These are phyloP conservation scores for Mercenaria mercenaria DNA, from an alignment of 1,140 invertebrate species.

Conservation along the genomic window DNA sequence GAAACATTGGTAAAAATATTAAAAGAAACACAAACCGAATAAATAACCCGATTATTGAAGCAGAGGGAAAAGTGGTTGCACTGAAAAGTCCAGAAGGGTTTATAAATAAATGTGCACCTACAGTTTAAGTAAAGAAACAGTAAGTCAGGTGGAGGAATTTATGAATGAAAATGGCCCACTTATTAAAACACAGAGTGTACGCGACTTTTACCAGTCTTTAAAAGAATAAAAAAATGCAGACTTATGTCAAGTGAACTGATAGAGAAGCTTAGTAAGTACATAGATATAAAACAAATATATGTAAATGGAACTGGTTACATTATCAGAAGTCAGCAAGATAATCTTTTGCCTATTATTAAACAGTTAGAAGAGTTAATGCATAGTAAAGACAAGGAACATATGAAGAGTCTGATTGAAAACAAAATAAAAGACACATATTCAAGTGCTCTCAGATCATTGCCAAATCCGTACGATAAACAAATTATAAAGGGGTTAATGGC, in stretches of 20 bases:
- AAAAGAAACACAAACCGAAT: not conserved
- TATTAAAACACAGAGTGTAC: not conserved
- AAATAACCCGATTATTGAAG: not conserved
- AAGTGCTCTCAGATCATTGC: not conserved
- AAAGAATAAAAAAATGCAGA: not conserved
- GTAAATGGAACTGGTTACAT: not conserved
- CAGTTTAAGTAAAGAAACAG: not conserved
- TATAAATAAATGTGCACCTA: too few species aligned
- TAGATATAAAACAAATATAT: not conserved
- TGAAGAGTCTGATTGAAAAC: not conserved
- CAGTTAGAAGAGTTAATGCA: not conserved
- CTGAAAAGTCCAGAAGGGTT: not conserved
- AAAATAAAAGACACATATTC: not conserved
- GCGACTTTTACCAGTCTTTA: not conserved
- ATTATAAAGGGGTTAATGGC: not conserved
- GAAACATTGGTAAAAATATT: not conserved
- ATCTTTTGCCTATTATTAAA: not conserved
- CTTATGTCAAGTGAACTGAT: not conserved
- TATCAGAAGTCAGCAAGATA: not conserved
- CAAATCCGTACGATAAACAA: not conserved
- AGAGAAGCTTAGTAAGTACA: not conserved
- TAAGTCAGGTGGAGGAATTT: not conserved
- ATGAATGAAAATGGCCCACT: not conserved
- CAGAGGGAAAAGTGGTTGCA: not conserved
- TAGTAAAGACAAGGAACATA: not conserved